phyloP scores from a whole-genome alignment of 1,140 invertebrate genomes.

The Papilio aristodemus region DNA sequence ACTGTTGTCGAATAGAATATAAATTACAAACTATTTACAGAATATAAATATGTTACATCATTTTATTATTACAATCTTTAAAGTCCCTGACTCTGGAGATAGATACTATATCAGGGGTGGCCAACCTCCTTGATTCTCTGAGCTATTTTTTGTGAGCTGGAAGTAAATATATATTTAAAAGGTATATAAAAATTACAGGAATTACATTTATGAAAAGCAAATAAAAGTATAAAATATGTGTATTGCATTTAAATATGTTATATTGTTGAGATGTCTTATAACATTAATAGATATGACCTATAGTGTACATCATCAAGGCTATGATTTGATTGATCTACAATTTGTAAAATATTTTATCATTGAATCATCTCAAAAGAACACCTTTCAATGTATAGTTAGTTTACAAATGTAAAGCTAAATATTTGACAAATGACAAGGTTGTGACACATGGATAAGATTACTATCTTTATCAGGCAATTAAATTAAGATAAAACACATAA shows the following conservation, averaged over 20 bases:
- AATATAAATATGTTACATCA: background rate
- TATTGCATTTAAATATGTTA: background rate
- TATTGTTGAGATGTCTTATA: slow-evolving; percentile 2
- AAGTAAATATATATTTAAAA: too few species aligned
- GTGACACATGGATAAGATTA: slow-evolving; percentile 3
- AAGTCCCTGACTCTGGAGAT: background rate
- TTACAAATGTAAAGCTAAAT: slow-evolving; percentile 1
- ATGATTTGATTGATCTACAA: slow-evolving; percentile 23
- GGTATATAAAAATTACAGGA: too few species aligned
- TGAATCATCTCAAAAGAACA: background rate
- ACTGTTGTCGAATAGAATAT: background rate
- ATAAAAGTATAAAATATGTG: too few species aligned
- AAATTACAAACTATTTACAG: background rate
- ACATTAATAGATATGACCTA: slow-evolving; percentile 38
- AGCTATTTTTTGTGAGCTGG: too few species aligned
- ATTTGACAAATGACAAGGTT: slow-evolving; percentile 14
- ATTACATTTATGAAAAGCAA: too few species aligned
- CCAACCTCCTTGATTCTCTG: too few species aligned
- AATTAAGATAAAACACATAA: background rate
- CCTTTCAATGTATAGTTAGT: background rate
- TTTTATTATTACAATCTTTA: background rate
- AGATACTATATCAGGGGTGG: too few species aligned
- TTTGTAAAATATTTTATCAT: slow-evolving; percentile 35
- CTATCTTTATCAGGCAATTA: background rate
- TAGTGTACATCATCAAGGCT: slow-evolving; percentile 36